Evolutionary conservation across 2,797 vertebrate species (phyloP).

Genomic region (Dermochelys coriacea): DNA sequence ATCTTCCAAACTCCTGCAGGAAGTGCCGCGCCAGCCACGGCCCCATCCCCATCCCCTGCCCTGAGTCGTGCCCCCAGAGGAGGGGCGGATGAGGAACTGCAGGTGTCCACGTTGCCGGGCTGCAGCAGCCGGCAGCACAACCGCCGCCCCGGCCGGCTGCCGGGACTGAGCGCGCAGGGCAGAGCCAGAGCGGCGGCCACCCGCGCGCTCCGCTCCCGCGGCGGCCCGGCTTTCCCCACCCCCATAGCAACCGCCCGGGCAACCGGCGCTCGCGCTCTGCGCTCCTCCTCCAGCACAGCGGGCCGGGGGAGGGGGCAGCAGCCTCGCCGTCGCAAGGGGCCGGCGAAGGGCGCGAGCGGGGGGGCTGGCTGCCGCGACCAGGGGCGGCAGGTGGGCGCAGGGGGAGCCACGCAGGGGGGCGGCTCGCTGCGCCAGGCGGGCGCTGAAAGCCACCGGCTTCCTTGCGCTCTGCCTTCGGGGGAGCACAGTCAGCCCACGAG

Average conservation of each 20-base stretch:
- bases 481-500: too few species aligned
- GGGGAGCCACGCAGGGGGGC: too few species aligned
- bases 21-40: too few species aligned
- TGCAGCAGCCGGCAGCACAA: background rate
- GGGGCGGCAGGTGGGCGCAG: too few species aligned
- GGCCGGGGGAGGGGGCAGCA: background rate
- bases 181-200: background rate
- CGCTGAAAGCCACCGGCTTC: background rate
- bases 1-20: background rate
- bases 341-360: background rate
- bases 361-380: too few species aligned
- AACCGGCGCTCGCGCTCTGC: background rate
- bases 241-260: slow-evolving; percentile 52
- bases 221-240: slow-evolving; percentile 59
- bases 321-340: background rate
- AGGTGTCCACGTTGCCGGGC: slow-evolving; percentile 12
- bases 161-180: background rate
- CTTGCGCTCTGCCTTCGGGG: too few species aligned
- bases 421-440: too few species aligned
- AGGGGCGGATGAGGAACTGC: background rate
- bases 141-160: background rate
- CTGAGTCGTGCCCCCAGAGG: too few species aligned
- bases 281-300: background rate
- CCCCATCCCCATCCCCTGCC: too few species aligned
- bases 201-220: background rate